Base-by-base conservation (phyloP, 2,797 vertebrate genomes). In the Neopelma chrysocephalum region DNA sequence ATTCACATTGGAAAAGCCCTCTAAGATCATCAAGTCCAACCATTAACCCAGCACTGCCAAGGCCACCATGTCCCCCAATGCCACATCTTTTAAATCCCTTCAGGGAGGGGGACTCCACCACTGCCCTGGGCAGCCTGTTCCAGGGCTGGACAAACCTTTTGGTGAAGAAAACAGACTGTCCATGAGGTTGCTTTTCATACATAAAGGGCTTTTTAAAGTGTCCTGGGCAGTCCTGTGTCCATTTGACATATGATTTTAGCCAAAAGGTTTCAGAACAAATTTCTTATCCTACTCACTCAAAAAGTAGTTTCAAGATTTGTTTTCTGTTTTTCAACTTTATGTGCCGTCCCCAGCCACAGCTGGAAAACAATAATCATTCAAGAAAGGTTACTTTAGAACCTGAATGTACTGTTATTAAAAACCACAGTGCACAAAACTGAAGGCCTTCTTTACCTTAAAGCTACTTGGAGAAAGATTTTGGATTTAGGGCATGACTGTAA, bases 291-390 rank as follows among this genome's bases (percentile, higher is more conserved):
- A 38, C 12, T 60, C 43, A 15, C 53, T 89, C 48, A 75, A 40
- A 75, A 34, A 51, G 4, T 14, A 54, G 26, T 78, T 81, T 42
- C 23, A 50, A 45, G 36, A 21, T 3, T 13, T 10, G 26, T 51
- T 84, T 89, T 54, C 50, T 18, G 5, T n/a, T 89, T 53, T 75
- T 65, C 40, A 68, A 32, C 48, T 70, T 81, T 7, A 38, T 7
- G 15, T 36, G 25, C 22, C 0, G 0, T 5, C 15, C 22, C n/a
- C 29, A 66, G 38, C 25, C 53, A 64, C 38, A 50, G 40, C 14
- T 47, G 43, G 27, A 23, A 90, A 86, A 42, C 5, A 56, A 88
- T 11, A 53, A 58, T 18, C 25, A 61, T 12, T 82, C 36, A 51
- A 54, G 13, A 3, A 66, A 66, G 31, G 23, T 31, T 61, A 81